These are phyloP conservation scores for Eurosta solidaginis DNA, from an alignment of 1,140 invertebrate species.

Conservation along the genomic window DNA sequence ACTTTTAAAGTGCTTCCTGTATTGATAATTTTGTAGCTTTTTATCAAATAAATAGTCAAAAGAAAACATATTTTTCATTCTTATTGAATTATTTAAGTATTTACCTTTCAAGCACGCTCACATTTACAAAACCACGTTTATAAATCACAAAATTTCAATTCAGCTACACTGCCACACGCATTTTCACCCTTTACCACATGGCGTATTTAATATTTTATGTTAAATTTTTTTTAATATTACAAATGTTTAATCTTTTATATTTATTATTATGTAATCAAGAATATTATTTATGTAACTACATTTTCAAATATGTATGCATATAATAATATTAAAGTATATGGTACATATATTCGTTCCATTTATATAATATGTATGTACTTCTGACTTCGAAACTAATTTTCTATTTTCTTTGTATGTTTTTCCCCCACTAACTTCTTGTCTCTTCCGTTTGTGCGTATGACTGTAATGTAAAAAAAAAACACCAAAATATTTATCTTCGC, in stretches of 20 bases:
- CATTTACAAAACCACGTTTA: not conserved
- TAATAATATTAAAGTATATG: not conserved
- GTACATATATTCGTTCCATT: no score
- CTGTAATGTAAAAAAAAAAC: conserved; percentile 16
- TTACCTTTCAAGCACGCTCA: not conserved
- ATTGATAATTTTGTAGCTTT: no score
- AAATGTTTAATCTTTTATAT: not conserved
- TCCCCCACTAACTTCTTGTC: not conserved
- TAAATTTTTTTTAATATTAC: not conserved
- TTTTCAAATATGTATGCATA: not conserved
- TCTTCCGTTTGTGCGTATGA: not conserved
- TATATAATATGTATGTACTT: no score
- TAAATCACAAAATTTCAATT: no score
- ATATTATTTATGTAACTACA: not conserved
- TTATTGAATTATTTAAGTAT: no score
- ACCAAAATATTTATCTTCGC: not conserved
- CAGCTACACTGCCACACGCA: not conserved
- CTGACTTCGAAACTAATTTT: not conserved
- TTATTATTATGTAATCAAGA: not conserved
- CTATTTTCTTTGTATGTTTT: conserved; percentile 4
- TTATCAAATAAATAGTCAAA: no score
- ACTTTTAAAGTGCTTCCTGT: no score
- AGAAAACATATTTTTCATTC: no score
- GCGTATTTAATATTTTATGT: not conserved
- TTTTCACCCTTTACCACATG: not conserved